Conservation (phyloP, 2,888 invertebrate species). For the Drosophila barbarae region DNA sequence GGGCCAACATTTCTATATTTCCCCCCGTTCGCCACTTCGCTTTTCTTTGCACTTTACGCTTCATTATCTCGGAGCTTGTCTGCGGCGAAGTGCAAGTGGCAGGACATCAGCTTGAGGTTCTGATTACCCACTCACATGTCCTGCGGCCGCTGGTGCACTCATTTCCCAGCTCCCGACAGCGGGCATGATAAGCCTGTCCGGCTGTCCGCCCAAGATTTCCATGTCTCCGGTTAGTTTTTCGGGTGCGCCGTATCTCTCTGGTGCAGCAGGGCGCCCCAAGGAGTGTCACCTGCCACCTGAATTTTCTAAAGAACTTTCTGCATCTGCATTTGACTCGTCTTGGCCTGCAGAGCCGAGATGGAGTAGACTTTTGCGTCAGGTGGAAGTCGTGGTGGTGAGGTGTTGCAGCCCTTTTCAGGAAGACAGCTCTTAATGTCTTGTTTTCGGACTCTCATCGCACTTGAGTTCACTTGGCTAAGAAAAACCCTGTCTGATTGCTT, state of each 20-base stretch:
- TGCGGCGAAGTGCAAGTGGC: constrained; percentile 30
- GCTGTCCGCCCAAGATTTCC: constrained; percentile 50
- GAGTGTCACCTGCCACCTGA: constrained; percentile 56
- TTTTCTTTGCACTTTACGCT: constrained; percentile 54
- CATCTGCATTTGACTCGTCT: constrained; percentile 23
- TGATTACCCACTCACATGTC: constrained; percentile 42
- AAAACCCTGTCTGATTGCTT: constrained; percentile 35
- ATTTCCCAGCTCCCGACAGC: constrained; percentile 9
- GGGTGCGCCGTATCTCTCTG: constrained; percentile 5
- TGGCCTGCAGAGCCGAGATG: constrained; percentile 5
- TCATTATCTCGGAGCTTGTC: constrained; percentile 59
- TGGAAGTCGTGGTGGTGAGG: neutral
- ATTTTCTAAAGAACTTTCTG: constrained; percentile 14
- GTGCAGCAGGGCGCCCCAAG: constrained; percentile 48
- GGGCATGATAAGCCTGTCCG: constrained; percentile 36
- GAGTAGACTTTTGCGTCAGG: constrained; percentile 8
- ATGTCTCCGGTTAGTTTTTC: constrained; percentile 37
- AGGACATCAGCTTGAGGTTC: constrained; percentile 26
- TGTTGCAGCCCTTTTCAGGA: constrained; percentile 8
- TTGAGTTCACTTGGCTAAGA: constrained; percentile 16
- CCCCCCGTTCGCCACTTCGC: constrained; percentile 6
- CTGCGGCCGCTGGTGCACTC: constrained; percentile 26
- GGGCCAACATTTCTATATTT: constrained; percentile 42
- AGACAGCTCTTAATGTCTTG: constrained; percentile 25
- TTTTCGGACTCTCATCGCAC: constrained; percentile 31